A percentile compares a stretch with the other conserved stretches of the same genome.
Evolutionary conservation across 1,140 invertebrate species (phyloP).

Genomic region (Hirudo medicinalis): DNA sequence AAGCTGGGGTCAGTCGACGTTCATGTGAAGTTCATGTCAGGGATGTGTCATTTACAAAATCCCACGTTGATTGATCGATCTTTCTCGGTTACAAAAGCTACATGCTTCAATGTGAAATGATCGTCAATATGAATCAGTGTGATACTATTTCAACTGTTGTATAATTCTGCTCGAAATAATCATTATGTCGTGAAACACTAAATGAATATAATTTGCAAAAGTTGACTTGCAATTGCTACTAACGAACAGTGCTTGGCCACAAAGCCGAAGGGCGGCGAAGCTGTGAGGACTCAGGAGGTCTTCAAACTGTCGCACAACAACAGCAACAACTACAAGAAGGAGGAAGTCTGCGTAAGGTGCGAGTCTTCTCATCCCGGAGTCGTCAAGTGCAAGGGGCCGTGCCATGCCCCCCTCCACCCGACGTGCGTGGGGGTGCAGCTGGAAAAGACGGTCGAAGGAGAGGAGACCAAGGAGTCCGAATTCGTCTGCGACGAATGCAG

Average conservation of each 20-base stretch:
- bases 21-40: too few species aligned
- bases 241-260: too few species aligned
- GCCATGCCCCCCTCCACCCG: neutral
- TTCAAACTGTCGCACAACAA: neutral
- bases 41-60: too few species aligned
- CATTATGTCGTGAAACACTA: neutral
- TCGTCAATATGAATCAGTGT: too few species aligned
- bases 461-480: neutral
- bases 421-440: neutral
- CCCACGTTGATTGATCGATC: too few species aligned
- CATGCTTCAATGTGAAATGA: too few species aligned
- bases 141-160: too few species aligned
- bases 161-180: too few species aligned
- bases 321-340: neutral
- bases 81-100: too few species aligned
- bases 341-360: constrained; percentile 9
- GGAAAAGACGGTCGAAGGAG: neutral
- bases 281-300: neutral
- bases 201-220: neutral
- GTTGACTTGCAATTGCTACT: too few species aligned
- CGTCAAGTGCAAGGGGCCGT: constrained; percentile 6
- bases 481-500: neutral
- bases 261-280: neutral
- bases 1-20: too few species aligned
- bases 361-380: neutral